These are phyloP conservation scores for Vultur gryphus DNA, from an alignment of 2,797 vertebrate genomes.

Conservation along the genomic window DNA sequence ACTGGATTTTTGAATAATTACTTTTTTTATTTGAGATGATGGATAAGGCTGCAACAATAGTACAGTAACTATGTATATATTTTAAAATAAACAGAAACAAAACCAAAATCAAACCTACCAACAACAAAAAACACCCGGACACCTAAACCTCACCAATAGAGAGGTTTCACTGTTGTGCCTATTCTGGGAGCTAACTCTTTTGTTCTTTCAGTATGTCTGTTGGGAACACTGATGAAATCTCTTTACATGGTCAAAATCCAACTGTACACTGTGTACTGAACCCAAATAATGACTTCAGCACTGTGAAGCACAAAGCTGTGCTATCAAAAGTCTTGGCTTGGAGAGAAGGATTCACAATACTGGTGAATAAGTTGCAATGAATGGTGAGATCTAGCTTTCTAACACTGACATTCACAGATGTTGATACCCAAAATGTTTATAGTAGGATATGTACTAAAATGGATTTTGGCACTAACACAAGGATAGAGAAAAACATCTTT, in stretches of 20 bases:
- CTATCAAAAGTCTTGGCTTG: not conserved
- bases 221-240: not conserved
- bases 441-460: not conserved
- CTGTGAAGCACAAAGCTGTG: not conserved
- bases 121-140: rapidly evolving
- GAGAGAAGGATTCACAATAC: not conserved
- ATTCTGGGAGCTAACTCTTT: not conserved
- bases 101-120: not conserved
- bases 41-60: not conserved
- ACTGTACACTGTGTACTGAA: not conserved
- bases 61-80: not conserved
- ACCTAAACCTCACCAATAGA: not conserved
- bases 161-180: not conserved
- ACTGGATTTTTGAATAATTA: not conserved
- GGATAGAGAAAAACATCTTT: not conserved
- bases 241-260: not conserved
- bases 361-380: not conserved
- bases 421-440: not conserved
- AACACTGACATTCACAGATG: not conserved
- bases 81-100: not conserved
- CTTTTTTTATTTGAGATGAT: not conserved
- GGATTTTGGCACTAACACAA: not conserved
- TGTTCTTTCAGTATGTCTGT: not conserved
- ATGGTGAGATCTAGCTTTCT: not conserved
- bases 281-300: not conserved